Percentiles rank a stretch among this genome's conserved stretches.
phyloP scores from a whole-genome alignment of 2,113 vertebrate species.

The Emydura subglobosa region DNA sequence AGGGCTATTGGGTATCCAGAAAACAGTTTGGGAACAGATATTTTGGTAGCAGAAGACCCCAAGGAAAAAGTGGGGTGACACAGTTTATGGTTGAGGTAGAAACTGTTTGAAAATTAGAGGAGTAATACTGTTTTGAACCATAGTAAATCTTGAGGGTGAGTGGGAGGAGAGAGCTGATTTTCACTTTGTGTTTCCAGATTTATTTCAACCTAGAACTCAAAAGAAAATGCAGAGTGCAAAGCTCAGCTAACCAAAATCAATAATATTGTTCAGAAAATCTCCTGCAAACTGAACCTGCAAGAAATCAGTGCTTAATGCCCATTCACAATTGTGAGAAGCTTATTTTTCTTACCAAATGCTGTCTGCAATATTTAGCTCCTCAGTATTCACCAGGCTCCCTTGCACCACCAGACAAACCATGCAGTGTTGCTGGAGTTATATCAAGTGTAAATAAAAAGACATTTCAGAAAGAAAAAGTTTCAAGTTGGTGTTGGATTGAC shows the following conservation, averaged over 20 bases:
- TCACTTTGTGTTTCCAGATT: neutral
- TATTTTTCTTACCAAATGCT: constrained; percentile 8
- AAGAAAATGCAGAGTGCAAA: neutral
- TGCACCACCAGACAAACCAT: constrained; percentile 44
- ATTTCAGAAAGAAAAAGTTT: neutral
- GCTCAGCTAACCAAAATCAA: rapidly evolving
- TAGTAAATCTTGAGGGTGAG: neutral
- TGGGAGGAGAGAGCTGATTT: neutral
- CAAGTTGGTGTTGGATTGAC: constrained; percentile 12
- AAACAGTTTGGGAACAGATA: neutral
- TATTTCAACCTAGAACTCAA: neutral
- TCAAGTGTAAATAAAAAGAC: neutral
- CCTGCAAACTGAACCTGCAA: neutral
- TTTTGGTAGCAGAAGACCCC: neutral
- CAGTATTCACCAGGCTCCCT: constrained; percentile 55
- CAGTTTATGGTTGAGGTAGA: neutral
- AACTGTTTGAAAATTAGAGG: neutral
- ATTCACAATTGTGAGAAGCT: neutral
- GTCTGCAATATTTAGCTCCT: constrained; percentile 41
- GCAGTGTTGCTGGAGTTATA: constrained; percentile 9
- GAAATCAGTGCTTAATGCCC: neutral
- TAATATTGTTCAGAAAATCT: neutral
- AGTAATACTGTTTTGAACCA: neutral
- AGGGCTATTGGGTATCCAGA: neutral
- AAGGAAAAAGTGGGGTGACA: neutral